Evolutionary conservation across 1,140 invertebrate species (phyloP), one percentile per base, ranked within the genome.

Genomic region (Idris sp.): DNA sequence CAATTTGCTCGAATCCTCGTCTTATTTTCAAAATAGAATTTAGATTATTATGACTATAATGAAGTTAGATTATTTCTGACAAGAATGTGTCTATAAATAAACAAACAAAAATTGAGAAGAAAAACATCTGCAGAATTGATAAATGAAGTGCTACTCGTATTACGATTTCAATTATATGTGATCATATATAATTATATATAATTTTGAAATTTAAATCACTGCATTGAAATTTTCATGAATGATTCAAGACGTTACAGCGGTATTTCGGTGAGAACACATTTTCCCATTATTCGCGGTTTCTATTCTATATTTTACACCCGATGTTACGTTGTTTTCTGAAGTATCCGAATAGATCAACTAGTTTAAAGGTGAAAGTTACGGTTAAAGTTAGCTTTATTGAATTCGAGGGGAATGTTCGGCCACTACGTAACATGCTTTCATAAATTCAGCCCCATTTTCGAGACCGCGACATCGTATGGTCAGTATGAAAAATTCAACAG

Each of bases 401-500:
- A 73, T 69, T 59, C 25, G 40, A 51, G 41, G 48, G 43, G 40
- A 61, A 44, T 69, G 38, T 49, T 41, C 43, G 26, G 44, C 9
- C 10, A 54, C 28, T 8, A 5, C 16, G 15, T 61, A 46, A 68
- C 44, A 56, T 58, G 44, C 40, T 43, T 59, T 59, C 46, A 69
- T 69, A 61, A 54, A 61, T 73, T 73, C 43, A 36, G 22, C 28
- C 26, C 35, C 35, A 61, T 61, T 71, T 73, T 38, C 19, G 22
- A 54, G 35, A 65, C 69, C 44, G 53, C 59, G 59, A 53, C 51
- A 61, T 26, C 53, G 59, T 61, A 54, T 54, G 51, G 59, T 65
- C 53, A 59, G 38, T 53, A 73, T 73, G 69, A 73, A 73, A 73
- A 73, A 73, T 65, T 73, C 59, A 73, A 59, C 59, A 65, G 69